These are phyloP conservation scores for Caenorhabditis briggsae DNA, from an alignment of 1,140 invertebrate species.

Conservation along the genomic window DNA sequence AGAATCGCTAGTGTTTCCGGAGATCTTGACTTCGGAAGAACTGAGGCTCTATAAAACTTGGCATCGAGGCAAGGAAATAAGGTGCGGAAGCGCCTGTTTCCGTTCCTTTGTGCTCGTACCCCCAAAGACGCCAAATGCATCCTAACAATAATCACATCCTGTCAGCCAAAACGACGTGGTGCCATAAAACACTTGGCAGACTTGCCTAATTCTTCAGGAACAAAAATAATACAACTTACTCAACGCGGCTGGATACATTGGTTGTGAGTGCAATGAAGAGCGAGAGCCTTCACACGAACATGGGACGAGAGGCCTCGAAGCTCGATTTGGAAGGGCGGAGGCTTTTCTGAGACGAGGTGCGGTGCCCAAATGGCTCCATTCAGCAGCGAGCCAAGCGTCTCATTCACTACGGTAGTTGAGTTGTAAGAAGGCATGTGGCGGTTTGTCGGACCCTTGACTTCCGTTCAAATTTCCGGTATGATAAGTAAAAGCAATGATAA, in stretches of 20 bases:
- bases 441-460: conserved; percentile 37
- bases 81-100: conserved; percentile 54
- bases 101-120: conserved; percentile 55
- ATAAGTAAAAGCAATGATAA: conserved; percentile 35
- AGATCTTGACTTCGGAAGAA: conserved; percentile 49
- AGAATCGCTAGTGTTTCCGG: conserved; percentile 52
- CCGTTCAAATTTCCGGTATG: conserved; percentile 53
- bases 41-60: conserved; percentile 30
- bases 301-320: background rate
- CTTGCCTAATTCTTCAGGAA: conserved; percentile 27
- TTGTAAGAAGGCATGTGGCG: conserved; percentile 21
- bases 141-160: conserved; percentile 56
- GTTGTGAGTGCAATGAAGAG: conserved; percentile 45
- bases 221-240: conserved; percentile 49
- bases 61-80: conserved; percentile 41
- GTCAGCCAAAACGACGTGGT: background rate
- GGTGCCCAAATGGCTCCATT: conserved; percentile 25
- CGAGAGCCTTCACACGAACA: background rate
- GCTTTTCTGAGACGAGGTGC: background rate
- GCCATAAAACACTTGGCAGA: conserved; percentile 15
- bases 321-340: conserved; percentile 32
- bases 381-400: conserved; percentile 14
- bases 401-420: conserved; percentile 50
- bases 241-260: conserved; percentile 41
- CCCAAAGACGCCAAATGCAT: conserved; percentile 34